Evolutionary conservation across 1,140 invertebrate species (phyloP).

Genomic region (Campoletis sonorensis): DNA sequence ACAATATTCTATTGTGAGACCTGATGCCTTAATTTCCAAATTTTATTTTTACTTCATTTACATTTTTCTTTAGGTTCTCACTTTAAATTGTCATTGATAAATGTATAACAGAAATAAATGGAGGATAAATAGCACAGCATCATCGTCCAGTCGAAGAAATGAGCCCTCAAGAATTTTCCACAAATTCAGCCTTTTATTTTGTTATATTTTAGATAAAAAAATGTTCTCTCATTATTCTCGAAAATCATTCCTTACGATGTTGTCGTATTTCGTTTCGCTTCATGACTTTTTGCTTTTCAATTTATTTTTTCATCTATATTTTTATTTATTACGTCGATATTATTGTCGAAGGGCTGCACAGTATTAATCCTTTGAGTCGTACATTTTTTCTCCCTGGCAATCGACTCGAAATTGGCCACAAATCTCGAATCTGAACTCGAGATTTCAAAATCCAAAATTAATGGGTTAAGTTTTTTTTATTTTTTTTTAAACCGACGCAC

Average conservation of each 20-base stretch:
- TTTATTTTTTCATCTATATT: too few species aligned
- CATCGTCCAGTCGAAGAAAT: slow-evolving; percentile 19
- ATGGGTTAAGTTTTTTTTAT: too few species aligned
- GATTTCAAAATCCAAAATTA: too few species aligned
- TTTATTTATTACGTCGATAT: too few species aligned
- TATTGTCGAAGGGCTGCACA: too few species aligned
- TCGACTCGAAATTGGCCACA: too few species aligned
- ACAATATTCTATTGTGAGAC: slow-evolving; percentile 15
- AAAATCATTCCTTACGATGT: not conserved
- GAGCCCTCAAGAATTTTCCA: not conserved
- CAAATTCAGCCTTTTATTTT: not conserved
- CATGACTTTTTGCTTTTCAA: too few species aligned
- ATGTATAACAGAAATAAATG: not conserved
- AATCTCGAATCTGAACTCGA: too few species aligned
- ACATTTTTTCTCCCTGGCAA: too few species aligned
- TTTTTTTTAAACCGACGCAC: too few species aligned
- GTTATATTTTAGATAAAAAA: not conserved
- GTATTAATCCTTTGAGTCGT: too few species aligned
- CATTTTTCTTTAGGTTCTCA: slow-evolving; percentile 45
- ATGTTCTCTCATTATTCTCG: not conserved
- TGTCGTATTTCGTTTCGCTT: too few species aligned
- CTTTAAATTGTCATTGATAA: not conserved
- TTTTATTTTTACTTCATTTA: slow-evolving; percentile 39
- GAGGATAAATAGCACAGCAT: not conserved
- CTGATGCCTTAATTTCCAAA: not conserved